These are phyloP conservation scores for Sphenodon punctatus DNA, from an alignment of 2,797 vertebrate species.

Conservation along the genomic window DNA sequence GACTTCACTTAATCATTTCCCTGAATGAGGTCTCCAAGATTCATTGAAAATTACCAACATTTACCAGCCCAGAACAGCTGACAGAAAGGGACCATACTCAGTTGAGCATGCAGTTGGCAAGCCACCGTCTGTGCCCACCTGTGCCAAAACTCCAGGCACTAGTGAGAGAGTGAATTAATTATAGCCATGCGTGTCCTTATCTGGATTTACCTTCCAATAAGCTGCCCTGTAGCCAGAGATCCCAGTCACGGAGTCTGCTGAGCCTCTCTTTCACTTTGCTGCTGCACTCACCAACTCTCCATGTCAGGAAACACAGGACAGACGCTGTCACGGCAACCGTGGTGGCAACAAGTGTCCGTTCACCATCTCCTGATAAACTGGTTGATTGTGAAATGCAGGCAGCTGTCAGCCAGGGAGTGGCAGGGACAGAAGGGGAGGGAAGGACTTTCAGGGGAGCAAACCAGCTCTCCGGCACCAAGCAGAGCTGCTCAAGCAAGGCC, in stretches of 20 bases:
- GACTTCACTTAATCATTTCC: neutral
- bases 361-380: constrained; percentile 7
- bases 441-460: too few species aligned
- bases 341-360: constrained; percentile 15
- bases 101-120: neutral
- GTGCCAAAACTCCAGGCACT: too few species aligned
- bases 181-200: too few species aligned
- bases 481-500: too few species aligned
- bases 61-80: neutral
- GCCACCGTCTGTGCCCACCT: neutral
- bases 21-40: neutral
- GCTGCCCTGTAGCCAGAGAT: neutral
- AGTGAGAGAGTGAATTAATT: neutral
- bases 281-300: neutral
- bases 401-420: neutral
- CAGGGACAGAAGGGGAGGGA: neutral
- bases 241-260: neutral
- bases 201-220: neutral
- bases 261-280: neutral
- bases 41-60: neutral
- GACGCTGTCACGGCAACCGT: constrained; percentile 42
- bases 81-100: neutral
- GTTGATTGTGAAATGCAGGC: constrained; percentile 19
- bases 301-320: neutral
- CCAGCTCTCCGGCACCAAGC: too few species aligned